Conservation (phyloP, 2,113 vertebrate species). For the Sceloporus tristichus region DNA sequence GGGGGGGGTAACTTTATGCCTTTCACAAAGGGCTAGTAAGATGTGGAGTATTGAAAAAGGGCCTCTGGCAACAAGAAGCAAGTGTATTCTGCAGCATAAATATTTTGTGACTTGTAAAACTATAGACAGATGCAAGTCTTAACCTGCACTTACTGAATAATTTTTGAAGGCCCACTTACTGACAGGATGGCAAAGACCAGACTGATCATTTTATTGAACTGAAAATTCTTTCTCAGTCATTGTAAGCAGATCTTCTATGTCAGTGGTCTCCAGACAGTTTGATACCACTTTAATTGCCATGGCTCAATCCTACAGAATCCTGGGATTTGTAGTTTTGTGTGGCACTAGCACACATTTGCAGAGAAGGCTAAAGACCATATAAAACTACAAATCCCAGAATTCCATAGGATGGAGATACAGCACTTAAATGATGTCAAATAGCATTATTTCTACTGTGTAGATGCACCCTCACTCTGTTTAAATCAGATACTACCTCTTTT, state of each 20-base stretch:
- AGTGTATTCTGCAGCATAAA: not conserved
- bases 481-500: no score
- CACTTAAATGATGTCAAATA: no score
- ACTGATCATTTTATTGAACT: not conserved
- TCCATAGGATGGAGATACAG: no score
- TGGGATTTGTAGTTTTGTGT: no score
- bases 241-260: not conserved
- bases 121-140: not conserved
- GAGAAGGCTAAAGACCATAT: no score
- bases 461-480: no score
- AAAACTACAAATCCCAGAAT: no score
- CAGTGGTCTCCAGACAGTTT: no score
- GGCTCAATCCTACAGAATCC: no score
- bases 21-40: conserved; percentile 7
- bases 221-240: rapidly evolving
- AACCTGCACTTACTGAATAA: not conserved
- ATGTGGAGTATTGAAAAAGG: not conserved
- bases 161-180: not conserved
- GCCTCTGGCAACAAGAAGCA: not conserved
- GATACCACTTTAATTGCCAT: no score
- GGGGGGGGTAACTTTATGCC: not conserved
- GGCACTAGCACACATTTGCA: no score
- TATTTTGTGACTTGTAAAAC: not conserved
- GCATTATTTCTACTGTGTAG: no score
- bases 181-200: not conserved